Percentiles rank a stretch among this genome's conserved stretches.
phyloP scores from a whole-genome alignment of 1,140 invertebrate genomes.

The Tribolium madens region DNA sequence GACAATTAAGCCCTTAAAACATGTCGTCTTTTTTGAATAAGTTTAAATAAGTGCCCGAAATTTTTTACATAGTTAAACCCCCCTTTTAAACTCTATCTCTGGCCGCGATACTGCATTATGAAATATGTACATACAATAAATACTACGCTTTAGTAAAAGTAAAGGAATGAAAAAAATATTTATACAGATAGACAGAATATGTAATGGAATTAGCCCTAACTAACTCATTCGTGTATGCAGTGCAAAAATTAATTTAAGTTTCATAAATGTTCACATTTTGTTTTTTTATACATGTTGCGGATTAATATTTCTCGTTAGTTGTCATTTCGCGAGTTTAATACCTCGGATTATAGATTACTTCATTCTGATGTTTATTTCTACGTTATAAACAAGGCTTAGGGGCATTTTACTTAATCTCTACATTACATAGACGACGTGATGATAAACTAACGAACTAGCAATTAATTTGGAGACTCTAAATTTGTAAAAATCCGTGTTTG shows the following conservation, averaged over 20 bases:
- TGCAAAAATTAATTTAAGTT: neutral
- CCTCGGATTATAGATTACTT: too few species aligned
- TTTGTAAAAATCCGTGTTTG: neutral
- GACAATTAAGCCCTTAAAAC: too few species aligned
- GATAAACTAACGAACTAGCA: neutral
- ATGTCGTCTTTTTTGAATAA: too few species aligned
- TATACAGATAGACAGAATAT: neutral
- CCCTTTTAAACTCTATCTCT: too few species aligned
- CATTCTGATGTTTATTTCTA: neutral
- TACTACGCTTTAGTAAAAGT: neutral
- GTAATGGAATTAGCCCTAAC: neutral
- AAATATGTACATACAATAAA: too few species aligned
- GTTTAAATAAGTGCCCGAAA: too few species aligned
- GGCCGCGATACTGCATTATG: neutral
- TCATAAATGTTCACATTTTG: neutral
- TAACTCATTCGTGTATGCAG: neutral
- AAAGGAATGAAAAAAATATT: neutral
- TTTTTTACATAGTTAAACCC: too few species aligned
- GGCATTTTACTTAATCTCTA: neutral
- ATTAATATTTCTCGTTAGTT: too few species aligned
- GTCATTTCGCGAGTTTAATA: too few species aligned
- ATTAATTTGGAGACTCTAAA: neutral
- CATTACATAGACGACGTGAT: neutral
- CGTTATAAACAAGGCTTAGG: neutral
- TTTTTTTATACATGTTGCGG: too few species aligned